phyloP scores from a whole-genome alignment of 2,113 vertebrate genomes.

The Hydropotes inermis region DNA sequence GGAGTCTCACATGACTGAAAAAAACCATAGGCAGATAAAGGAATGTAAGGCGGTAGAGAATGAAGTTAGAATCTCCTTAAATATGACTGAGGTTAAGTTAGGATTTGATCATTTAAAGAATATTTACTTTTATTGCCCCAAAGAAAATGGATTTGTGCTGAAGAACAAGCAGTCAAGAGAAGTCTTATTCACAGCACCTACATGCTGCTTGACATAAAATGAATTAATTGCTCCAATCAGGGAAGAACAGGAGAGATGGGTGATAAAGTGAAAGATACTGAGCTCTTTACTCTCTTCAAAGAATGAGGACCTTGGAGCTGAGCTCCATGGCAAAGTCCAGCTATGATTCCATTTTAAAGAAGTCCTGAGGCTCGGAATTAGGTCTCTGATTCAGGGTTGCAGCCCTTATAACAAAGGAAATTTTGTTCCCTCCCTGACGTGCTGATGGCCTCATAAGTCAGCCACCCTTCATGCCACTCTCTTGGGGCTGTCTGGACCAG shows the following conservation, averaged over 20 bases:
- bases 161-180: background rate
- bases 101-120: background rate
- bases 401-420: background rate
- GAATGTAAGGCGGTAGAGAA: background rate
- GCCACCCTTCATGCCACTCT: background rate
- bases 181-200: background rate
- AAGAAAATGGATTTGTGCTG: conserved; percentile 7
- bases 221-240: background rate
- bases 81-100: conserved; percentile 1
- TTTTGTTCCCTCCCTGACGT: background rate
- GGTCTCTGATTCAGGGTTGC: background rate
- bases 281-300: background rate
- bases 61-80: background rate
- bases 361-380: background rate
- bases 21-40: background rate
- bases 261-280: background rate
- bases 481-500: background rate
- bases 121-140: background rate
- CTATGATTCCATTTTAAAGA: background rate
- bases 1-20: background rate
- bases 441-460: background rate
- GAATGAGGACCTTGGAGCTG: background rate
- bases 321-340: background rate
- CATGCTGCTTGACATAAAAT: background rate
- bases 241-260: background rate